Evolutionary conservation across 1,140 invertebrate genomes (phyloP).

Genomic region (Protaetia brevitarsis): DNA sequence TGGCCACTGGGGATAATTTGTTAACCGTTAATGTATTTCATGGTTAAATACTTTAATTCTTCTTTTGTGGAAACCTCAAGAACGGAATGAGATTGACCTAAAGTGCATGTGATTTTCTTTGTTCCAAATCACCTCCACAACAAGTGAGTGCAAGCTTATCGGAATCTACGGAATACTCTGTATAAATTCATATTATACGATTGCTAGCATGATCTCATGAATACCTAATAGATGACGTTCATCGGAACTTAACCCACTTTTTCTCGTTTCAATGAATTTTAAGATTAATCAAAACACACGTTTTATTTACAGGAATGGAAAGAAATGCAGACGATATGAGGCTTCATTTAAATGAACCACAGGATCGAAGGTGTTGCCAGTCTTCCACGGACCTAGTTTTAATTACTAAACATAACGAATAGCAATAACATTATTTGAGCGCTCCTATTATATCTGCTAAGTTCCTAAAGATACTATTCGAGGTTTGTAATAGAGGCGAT

Average conservation of each 20-base stretch:
- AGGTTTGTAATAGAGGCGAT: neutral
- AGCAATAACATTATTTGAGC: too few species aligned
- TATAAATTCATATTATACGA: too few species aligned
- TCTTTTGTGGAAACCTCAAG: too few species aligned
- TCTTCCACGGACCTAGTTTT: neutral
- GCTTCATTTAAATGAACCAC: neutral
- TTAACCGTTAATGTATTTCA: too few species aligned
- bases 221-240: neutral
- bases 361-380: neutral
- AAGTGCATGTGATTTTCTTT: too few species aligned
- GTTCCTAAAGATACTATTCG: neutral
- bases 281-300: neutral
- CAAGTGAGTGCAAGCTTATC: too few species aligned
- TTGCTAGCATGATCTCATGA: too few species aligned
- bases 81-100: too few species aligned
- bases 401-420: conserved; percentile 1
- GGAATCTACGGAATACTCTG: too few species aligned
- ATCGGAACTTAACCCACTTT: neutral
- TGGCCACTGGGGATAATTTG: too few species aligned
- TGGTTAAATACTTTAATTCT: too few species aligned
- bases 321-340: neutral
- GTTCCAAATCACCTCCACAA: too few species aligned
- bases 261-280: neutral
- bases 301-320: neutral
- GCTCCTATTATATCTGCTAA: conserved; percentile 6